Base-by-base conservation (phyloP, 2,888 invertebrate genomes). In the Pyrrhosoma nymphula region DNA sequence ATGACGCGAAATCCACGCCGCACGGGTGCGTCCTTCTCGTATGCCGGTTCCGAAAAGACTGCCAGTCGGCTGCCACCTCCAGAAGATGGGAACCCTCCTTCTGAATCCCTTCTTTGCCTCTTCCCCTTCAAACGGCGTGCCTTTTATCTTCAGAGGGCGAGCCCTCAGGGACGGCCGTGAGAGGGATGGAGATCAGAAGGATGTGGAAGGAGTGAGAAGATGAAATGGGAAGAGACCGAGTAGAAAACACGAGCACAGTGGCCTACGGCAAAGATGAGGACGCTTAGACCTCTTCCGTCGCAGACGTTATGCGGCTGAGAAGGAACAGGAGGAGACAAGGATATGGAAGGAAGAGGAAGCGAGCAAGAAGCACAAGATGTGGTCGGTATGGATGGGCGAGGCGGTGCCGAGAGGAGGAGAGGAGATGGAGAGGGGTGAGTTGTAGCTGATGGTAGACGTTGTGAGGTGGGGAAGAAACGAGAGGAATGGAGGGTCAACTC, bases 141-240 rank as follows among this genome's bases (percentile, higher is more conserved):
- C 82, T 82, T 82, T 82, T 82, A 82, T 82, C 82, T 82, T 35
- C 82, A n/a, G 35, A 82, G 35, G 18, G 82, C 30, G 35, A 35
- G 35, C 82, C 82, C 82, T 82, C 82, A 82, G 35, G 82, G 82
- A 26, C 30, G 30, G 82, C 30, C 82, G 30, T 30, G 30, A 8
- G 16, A 82, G 35, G 82, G 82, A 82, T 30, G 82, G 82, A 82
- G 82, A 82, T 82, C 82, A 82, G 82, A 82, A 82, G 18, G 82
- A 82, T 23, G 69, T 26, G 30, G 82, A 3, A 82, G 82, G 82
- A 35, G 30, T 35, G 35, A 82, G 30, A n/a, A 82, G 82, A 82
- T 82, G 82, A 82, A 82, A 82, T 35, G n/a, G 82, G 16, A 82
- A 35, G 82, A 69, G 69, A 26, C 6, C n/a, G n/a, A 69, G 26